phyloP scores from a whole-genome alignment of 2,113 vertebrate genomes.

The Chlorodrepanis virens region DNA sequence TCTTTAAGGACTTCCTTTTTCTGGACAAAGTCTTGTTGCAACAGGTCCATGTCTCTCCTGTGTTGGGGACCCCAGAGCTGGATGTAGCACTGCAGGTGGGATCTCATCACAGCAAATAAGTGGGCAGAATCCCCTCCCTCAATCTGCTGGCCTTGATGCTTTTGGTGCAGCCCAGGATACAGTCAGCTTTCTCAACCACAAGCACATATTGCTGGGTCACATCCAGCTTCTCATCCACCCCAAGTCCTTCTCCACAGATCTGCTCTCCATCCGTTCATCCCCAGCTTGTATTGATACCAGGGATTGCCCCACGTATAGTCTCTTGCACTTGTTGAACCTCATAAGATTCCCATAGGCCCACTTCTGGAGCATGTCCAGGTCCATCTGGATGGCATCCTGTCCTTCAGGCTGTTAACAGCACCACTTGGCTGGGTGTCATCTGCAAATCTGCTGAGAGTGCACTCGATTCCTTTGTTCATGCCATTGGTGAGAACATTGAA shows the following conservation, averaged over 20 bases:
- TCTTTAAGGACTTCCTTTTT: neutral
- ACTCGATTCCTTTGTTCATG: fast-evolving
- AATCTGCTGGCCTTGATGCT: neutral
- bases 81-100: neutral
- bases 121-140: neutral
- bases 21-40: neutral
- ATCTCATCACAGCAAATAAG: neutral
- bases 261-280: neutral
- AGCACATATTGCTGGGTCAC: neutral
- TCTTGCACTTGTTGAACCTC: neutral
- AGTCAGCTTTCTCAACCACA: neutral
- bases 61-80: neutral
- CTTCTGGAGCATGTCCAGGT: neutral
- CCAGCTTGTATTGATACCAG: neutral
- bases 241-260: neutral
- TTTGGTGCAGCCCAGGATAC: neutral
- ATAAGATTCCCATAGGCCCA: neutral
- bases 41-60: neutral
- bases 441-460: neutral
- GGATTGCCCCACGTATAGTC: neutral
- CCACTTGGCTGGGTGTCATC: neutral
- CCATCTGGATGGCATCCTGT: neutral
- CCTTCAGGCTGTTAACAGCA: neutral
- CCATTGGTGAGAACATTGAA: neutral
- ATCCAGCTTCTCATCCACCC: neutral